phyloP scores from a whole-genome alignment of 1,140 invertebrate species.

The Ephestia elutella region DNA sequence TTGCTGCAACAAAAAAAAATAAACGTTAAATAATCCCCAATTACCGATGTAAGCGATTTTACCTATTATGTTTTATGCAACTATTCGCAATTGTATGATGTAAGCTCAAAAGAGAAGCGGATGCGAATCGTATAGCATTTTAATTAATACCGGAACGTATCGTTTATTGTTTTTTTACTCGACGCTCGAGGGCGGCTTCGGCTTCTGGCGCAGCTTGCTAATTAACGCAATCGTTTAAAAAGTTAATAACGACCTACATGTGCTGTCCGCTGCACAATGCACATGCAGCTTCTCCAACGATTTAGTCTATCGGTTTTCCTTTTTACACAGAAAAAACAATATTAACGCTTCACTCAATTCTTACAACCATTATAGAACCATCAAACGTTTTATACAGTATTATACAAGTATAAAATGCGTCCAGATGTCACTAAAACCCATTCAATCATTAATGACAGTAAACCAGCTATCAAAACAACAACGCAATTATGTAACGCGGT shows the following conservation, averaged over 20 bases:
- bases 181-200: conserved; percentile 44
- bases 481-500: conserved; percentile 13
- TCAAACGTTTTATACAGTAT: background rate
- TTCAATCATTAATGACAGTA: background rate
- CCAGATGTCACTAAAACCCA: background rate
- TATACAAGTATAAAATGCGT: background rate
- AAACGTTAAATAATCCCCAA: background rate
- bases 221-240: conserved; percentile 73
- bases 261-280: conserved; percentile 63
- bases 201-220: conserved; percentile 54
- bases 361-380: background rate
- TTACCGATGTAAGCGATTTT: background rate
- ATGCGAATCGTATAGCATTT: conserved; percentile 32
- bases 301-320: background rate
- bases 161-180: conserved; percentile 53
- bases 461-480: conserved; percentile 18
- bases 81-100: background rate
- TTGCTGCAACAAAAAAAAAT: conserved; percentile 79
- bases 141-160: conserved; percentile 63
- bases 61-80: background rate
- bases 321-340: conserved; percentile 5
- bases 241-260: conserved; percentile 64
- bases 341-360: background rate
- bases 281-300: conserved; percentile 41
- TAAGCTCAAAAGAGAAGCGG: conserved; percentile 10